A percentile compares a stretch with the other conserved stretches of the same genome.
phyloP scores from a whole-genome alignment of 53 echinoderm and acorn worm species.

The Astropecten irregularis region DNA sequence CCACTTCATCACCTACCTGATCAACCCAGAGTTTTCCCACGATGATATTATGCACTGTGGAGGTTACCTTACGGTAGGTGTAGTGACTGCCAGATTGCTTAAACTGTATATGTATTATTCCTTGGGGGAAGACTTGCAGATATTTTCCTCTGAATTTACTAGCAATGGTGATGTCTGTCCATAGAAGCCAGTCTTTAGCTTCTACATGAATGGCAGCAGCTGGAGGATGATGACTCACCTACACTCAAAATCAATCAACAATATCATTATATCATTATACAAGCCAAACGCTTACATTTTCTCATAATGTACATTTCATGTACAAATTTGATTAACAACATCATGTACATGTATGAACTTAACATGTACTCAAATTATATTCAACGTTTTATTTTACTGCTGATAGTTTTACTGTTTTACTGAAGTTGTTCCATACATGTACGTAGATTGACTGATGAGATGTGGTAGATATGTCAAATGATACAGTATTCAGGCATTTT shows the following conservation, averaged over 20 bases:
- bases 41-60: slow-evolving; percentile 98
- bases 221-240: slow-evolving; percentile 99
- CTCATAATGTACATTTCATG: not conserved
- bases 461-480: too few species aligned
- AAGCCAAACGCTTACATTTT: not conserved
- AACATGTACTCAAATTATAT: too few species aligned
- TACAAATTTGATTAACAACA: too few species aligned
- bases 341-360: too few species aligned
- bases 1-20: slow-evolving; percentile 85
- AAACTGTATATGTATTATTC: slow-evolving; percentile 88
- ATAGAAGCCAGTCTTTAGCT: slow-evolving; percentile 89
- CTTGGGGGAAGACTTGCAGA: slow-evolving; percentile 96
- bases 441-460: too few species aligned
- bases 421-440: too few species aligned
- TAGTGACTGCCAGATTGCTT: slow-evolving; percentile 96
- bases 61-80: slow-evolving; percentile 88
- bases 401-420: too few species aligned
- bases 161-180: slow-evolving; percentile 96
- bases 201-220: slow-evolving; percentile 92
- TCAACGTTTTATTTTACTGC: too few species aligned
- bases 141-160: slow-evolving; percentile 99
- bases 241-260: not conserved
- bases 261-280: too few species aligned
- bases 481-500: too few species aligned
- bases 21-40: slow-evolving; percentile 99